These are phyloP conservation scores for Thryonomys swinderianus DNA, from an alignment of 2,113 vertebrate species.

Conservation along the genomic window DNA sequence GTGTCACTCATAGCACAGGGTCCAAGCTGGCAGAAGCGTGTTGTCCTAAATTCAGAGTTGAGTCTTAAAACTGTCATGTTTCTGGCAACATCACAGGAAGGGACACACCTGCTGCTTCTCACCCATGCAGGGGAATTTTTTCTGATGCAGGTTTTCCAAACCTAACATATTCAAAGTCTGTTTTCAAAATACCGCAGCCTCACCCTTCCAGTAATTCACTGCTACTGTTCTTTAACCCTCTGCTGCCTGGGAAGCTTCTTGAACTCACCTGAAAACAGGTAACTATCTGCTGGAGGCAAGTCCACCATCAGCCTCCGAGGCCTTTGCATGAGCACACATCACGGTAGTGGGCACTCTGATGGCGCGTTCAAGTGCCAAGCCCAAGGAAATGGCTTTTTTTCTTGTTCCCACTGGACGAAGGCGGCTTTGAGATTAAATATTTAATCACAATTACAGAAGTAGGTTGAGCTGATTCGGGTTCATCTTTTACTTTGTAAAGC, in stretches of 20 bases:
- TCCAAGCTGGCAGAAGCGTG: too few relatives aligned
- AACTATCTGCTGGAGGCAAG: slow-evolving; percentile 79
- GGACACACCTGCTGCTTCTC: slow-evolving; percentile 24
- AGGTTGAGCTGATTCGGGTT: slow-evolving; percentile 54
- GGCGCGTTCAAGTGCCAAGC: too few relatives aligned
- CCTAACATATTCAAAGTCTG: slow-evolving; percentile 35
- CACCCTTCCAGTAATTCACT: slow-evolving; percentile 81
- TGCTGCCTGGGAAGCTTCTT: slow-evolving; percentile 88
- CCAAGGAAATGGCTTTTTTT: slow-evolving; percentile 49
- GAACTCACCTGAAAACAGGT: slow-evolving; percentile 85
- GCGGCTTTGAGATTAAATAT: neutral
- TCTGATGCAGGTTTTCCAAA: slow-evolving; percentile 44
- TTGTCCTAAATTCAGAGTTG: slow-evolving; percentile 52
- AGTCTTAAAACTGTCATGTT: slow-evolving; percentile 50
- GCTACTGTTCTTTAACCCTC: slow-evolving; percentile 82
- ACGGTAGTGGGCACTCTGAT: neutral
- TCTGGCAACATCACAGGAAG: slow-evolving; percentile 2
- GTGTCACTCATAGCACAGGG: too few relatives aligned
- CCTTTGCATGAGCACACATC: slow-evolving; percentile 74
- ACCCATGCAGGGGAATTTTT: neutral
- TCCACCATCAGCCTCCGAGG: slow-evolving; percentile 51
- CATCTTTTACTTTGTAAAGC: slow-evolving; percentile 59
- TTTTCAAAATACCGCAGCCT: slow-evolving; percentile 64
- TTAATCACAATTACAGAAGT: slow-evolving; percentile 5
- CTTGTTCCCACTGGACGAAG: slow-evolving; percentile 6